A percentile compares a stretch with the other conserved stretches of the same genome.
These are phyloP conservation scores for Odontomyia ornata DNA, from an alignment of 2,888 invertebrate genomes.

Conservation along the genomic window DNA sequence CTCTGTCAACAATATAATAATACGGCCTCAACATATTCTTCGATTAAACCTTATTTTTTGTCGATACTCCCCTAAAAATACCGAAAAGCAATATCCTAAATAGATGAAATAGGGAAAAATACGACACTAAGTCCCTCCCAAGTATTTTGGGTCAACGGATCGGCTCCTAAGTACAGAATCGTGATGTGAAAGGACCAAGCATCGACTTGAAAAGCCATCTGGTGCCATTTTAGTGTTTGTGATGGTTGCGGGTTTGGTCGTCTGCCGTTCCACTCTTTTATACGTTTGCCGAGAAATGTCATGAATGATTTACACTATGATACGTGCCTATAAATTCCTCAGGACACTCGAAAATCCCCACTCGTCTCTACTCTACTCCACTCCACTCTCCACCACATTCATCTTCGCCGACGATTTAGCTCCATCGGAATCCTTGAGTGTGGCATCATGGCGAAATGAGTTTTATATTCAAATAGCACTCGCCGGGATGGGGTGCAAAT, in stretches of 20 bases:
- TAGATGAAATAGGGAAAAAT: not conserved
- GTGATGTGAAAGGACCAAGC: not conserved
- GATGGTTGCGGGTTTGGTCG: conserved; percentile 27
- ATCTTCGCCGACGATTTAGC: not conserved
- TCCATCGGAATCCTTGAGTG: not conserved
- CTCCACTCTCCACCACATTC: too few species aligned
- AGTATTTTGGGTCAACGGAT: conserved; percentile 32
- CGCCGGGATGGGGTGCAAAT: conserved; percentile 34
- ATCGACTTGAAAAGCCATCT: conserved; percentile 15
- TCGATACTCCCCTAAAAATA: conserved; percentile 8
- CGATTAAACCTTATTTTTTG: too few species aligned
- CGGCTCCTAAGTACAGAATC: not conserved
- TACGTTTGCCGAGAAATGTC: conserved; percentile 41
- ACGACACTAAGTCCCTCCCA: conserved; percentile 1
- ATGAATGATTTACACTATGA: conserved; percentile 49
- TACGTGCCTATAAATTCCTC: conserved; percentile 45
- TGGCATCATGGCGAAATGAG: conserved; percentile 16
- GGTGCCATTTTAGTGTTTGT: conserved; percentile 38
- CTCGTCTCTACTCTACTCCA: not conserved
- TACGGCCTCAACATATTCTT: too few species aligned
- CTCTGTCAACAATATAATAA: too few species aligned
- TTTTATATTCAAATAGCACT: conserved; percentile 42
- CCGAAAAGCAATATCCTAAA: not conserved
- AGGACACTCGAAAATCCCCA: conserved; percentile 32
- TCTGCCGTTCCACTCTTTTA: conserved; percentile 21